Base-by-base conservation (phyloP, 2,797 vertebrate species). In the Falco cherrug region DNA sequence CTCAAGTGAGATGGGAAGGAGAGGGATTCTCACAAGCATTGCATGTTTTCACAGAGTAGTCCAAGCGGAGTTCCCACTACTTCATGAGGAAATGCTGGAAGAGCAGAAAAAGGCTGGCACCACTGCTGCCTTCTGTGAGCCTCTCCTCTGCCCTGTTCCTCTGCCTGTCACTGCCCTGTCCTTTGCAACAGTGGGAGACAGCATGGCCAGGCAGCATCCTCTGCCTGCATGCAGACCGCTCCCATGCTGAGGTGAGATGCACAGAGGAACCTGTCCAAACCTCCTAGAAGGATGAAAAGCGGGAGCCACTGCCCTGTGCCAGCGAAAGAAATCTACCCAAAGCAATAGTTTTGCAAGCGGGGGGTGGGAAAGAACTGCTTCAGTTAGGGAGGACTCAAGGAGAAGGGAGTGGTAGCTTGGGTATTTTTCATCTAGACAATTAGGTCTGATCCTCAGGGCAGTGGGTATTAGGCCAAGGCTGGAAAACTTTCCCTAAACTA, bases 361-460 rank as follows among this genome's bases (percentile, higher is more conserved):
- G 48, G 61, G 51, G 35, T 86, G 63, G 73, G 77, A 94, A 80
- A 84, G 73, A 79, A 81, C 65, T 47, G 75, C 69, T 91, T 85
- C 82, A 39, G 70, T 84, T 90, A 90, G 48, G 31, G 80, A 96
- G 87, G 41, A 67, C 89, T 94, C 74, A 92, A 86, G 88, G 92
- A 59, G 45, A 96, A 95, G 73, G 92, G 92, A 96, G 93, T 53
- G 80, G 90, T 87, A 86, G 59, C 70, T 92, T 43, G 84, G 53
- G 77, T 92, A 65, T 93, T 96, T 95, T 95, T 93, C 93, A 97
- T 91, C 63, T 59, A 93, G 77, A 86, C 73, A 82, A 87, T 94
- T 88, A 92, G 76, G 69, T 87, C 91, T 96, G 77, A 86, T 94
- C 95, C 96, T 96, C 53, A 0, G 69, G 94, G 96, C 83, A 64